Evolutionary conservation across 2,797 vertebrate genomes (phyloP).

Genomic region (Novumbra hubbsi): DNA sequence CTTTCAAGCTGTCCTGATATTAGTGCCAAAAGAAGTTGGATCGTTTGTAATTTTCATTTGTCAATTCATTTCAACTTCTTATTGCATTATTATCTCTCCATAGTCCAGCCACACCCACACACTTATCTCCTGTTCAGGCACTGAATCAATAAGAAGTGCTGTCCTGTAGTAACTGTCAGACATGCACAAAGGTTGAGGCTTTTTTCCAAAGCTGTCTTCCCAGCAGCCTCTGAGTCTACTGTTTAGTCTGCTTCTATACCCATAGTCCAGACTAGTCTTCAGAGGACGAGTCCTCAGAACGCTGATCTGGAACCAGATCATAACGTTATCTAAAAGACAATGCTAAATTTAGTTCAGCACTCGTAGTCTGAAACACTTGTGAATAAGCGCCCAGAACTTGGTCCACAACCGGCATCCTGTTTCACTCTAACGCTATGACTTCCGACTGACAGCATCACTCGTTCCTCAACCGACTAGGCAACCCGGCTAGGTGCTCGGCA

Average conservation of each 20-base stretch:
- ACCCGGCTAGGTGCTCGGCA: constrained; percentile 53
- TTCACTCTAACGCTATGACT: constrained; percentile 23
- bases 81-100: not conserved
- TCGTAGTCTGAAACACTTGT: not conserved
- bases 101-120: constrained; percentile 25
- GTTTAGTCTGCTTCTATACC: constrained; percentile 20
- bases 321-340: not conserved
- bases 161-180: constrained; percentile 41
- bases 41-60: not conserved
- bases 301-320: not conserved
- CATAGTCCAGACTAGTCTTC: constrained; percentile 20
- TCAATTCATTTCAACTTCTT: not conserved
- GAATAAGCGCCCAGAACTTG: constrained; percentile 51
- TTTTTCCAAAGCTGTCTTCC: constrained; percentile 11
- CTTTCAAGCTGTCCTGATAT: constrained; percentile 63
- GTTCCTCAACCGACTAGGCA: constrained; percentile 56
- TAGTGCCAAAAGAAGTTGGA: constrained; percentile 29
- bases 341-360: not conserved
- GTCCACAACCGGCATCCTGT: constrained; percentile 39
- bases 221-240: constrained; percentile 49
- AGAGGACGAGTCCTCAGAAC: not conserved
- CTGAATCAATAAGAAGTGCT: constrained; percentile 43
- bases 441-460: constrained; percentile 45
- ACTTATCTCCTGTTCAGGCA: constrained; percentile 49
- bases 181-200: constrained; percentile 22